Evolutionary conservation across 2,888 invertebrate genomes (phyloP).

Genomic region (Diaprepes abbreviatus): DNA sequence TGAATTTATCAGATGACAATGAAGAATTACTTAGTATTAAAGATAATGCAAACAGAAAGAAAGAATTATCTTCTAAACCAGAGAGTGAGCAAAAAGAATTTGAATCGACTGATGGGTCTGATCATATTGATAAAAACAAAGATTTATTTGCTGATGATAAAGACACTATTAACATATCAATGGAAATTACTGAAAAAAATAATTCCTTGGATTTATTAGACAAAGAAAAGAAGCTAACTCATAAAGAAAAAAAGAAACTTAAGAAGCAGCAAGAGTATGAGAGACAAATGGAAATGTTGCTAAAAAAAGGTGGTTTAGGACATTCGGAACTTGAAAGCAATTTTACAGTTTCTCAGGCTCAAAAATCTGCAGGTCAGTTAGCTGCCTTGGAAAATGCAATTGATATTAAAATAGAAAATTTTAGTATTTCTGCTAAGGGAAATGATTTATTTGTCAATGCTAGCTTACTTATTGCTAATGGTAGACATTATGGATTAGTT

Average conservation of each 20-base stretch:
- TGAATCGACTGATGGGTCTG: constrained; percentile 13
- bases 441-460: constrained; percentile 98
- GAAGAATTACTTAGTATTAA: background rate
- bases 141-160: constrained; percentile 23
- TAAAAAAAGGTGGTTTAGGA: constrained; percentile 87
- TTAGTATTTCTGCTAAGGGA: constrained; percentile 97
- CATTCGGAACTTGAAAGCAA: constrained; percentile 92
- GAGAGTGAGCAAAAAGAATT: constrained; percentile 22
- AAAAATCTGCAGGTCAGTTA: constrained; percentile 81
- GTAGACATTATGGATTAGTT: constrained; percentile 95
- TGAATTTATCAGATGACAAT: constrained; percentile 48
- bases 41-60: constrained; percentile 35
- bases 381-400: constrained; percentile 91
- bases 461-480: constrained; percentile 90
- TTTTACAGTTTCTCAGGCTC: constrained; percentile 93
- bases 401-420: constrained; percentile 98
- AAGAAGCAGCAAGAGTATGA: constrained; percentile 92
- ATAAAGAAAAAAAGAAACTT: constrained; percentile 92
- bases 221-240: constrained; percentile 83
- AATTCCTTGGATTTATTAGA: constrained; percentile 27
- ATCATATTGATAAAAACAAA: constrained; percentile 27
- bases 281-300: constrained; percentile 86
- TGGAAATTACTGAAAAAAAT: constrained; percentile 37
- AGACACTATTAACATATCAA: constrained; percentile 18
- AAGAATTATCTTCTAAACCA: constrained; percentile 32